Percentiles rank a stretch among this genome's conserved stretches.
Evolutionary conservation across 2,888 invertebrate genomes (phyloP).

Genomic region (Argyra leucocephala): DNA sequence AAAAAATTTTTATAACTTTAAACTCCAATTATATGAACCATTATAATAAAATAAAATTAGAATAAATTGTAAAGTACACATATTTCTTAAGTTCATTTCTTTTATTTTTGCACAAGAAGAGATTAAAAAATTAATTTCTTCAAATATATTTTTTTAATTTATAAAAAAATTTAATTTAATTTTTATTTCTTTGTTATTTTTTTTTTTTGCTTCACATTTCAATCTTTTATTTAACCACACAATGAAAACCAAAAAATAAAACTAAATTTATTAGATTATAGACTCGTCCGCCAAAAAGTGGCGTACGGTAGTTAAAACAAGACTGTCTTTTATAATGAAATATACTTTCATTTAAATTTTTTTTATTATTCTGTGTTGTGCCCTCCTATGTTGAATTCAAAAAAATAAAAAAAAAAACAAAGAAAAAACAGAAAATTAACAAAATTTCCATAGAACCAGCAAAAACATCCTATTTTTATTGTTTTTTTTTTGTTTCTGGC

Average conservation of each 20-base stretch:
- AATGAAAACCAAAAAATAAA: background rate
- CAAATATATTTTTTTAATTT: constrained; percentile 11
- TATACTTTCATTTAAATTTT: background rate
- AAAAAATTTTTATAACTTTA: constrained; percentile 32
- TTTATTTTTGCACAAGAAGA: background rate
- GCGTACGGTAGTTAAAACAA: constrained; percentile 34
- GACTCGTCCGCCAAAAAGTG: constrained; percentile 34
- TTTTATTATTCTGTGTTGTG: background rate
- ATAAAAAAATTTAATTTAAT: constrained; percentile 16
- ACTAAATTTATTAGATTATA: constrained; percentile 21
- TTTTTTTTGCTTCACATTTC: constrained; percentile 5
- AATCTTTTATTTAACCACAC: constrained; percentile 16
- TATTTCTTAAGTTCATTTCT: constrained; percentile 32
- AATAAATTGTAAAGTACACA: constrained; percentile 41
- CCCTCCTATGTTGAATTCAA: no score
- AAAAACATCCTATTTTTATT: no score
- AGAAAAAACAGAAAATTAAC: no score
- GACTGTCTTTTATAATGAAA: constrained; percentile 23
- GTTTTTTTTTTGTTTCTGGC: no score
- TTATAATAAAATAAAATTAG: constrained; percentile 45
- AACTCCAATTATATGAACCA: constrained; percentile 45
- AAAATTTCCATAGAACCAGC: no score
- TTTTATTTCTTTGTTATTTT: constrained; percentile 8
- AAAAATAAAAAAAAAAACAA: no score
- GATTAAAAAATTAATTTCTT: constrained; percentile 13